These are phyloP conservation scores for Burhinus oedicnemus DNA, from an alignment of 2,113 vertebrate species.

Conservation along the genomic window DNA sequence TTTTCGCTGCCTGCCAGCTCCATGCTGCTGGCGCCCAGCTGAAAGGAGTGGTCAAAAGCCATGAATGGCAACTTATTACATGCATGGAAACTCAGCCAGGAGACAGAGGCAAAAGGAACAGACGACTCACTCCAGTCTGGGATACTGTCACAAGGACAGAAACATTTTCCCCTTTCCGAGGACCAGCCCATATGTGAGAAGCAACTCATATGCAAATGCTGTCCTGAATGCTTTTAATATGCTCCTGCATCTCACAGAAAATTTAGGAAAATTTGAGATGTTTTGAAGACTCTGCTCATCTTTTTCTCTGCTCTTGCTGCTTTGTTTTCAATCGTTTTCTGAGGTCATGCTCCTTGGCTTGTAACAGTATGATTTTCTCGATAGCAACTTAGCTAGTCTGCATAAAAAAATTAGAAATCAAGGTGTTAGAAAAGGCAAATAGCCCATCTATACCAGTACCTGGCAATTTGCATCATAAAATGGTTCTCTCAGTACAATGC, in stretches of 20 bases:
- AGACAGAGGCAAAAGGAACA: neutral
- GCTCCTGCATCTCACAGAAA: neutral
- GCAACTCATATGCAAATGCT: neutral
- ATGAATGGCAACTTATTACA: neutral
- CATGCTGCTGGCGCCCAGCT: neutral
- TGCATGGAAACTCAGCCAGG: neutral
- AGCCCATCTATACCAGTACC: neutral
- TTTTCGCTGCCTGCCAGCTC: neutral
- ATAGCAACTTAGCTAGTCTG: neutral
- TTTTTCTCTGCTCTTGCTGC: neutral
- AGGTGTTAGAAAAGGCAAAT: neutral
- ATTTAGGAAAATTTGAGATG: neutral
- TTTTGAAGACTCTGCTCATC: neutral
- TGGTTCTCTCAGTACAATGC: neutral
- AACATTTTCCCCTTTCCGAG: neutral
- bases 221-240: neutral
- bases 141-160: neutral
- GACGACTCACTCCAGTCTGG: neutral
- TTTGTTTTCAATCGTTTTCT: neutral
- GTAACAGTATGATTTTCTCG: neutral
- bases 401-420: neutral
- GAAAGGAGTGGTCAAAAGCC: neutral
- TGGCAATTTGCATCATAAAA: neutral
- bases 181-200: neutral
- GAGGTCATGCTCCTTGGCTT: neutral